These are phyloP conservation scores for Sycophila sp. DNA, from an alignment of 1,140 invertebrate genomes.

Conservation along the genomic window DNA sequence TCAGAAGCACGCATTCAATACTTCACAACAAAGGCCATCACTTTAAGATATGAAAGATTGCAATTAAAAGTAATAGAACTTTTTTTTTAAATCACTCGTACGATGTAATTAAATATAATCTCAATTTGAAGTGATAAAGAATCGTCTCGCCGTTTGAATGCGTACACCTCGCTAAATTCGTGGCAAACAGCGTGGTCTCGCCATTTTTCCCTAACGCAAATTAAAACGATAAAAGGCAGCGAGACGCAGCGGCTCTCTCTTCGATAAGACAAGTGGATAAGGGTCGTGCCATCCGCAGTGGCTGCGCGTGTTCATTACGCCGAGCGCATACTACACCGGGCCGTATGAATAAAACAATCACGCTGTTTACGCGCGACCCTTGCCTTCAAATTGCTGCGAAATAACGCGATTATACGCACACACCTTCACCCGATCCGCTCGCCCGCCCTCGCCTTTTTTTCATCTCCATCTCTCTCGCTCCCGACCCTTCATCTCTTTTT, in stretches of 20 bases:
- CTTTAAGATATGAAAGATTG: too few relatives aligned
- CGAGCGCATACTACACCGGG: constrained; percentile 26
- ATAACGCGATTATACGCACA: constrained; percentile 67
- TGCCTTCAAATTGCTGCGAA: constrained; percentile 64
- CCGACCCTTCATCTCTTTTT: constrained; percentile 40
- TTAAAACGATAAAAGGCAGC: too few relatives aligned
- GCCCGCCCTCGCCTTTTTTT: constrained; percentile 46
- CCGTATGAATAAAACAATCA: constrained; percentile 63
- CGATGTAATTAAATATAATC: too few relatives aligned
- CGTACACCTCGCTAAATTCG: too few relatives aligned
- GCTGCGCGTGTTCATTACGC: not conserved
- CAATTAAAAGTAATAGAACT: too few relatives aligned
- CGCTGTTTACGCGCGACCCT: constrained; percentile 61
- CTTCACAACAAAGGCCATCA: too few relatives aligned
- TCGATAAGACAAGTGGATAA: constrained; percentile 2
- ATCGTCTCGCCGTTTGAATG: too few relatives aligned
- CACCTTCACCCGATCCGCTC: constrained; percentile 55
- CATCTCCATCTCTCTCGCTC: constrained; percentile 38
- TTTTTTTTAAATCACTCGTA: too few relatives aligned
- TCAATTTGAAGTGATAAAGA: too few relatives aligned
- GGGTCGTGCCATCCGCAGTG: not conserved
- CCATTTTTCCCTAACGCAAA: too few relatives aligned
- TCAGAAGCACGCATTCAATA: too few relatives aligned
- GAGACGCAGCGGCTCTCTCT: not conserved
- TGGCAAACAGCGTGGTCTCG: too few relatives aligned